phyloP scores from a whole-genome alignment of 2,797 vertebrate species.

The Cryptoprocta ferox region DNA sequence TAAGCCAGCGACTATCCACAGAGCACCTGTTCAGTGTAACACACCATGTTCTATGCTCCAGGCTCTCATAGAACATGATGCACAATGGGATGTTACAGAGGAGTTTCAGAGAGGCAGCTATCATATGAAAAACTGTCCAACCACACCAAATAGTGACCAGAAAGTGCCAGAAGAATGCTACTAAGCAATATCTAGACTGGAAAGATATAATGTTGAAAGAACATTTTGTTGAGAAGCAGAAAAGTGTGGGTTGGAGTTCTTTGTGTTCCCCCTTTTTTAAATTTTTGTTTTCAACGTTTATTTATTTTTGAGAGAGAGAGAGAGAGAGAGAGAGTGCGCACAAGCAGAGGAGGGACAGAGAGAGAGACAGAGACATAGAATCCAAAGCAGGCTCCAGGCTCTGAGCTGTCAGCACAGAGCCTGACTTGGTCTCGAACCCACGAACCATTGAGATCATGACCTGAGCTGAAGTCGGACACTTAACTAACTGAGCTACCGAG shows the following conservation, averaged over 20 bases:
- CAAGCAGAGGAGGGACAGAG: too few species aligned
- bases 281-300: too few species aligned
- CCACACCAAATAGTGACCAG: neutral
- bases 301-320: too few species aligned
- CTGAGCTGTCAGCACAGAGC: too few species aligned
- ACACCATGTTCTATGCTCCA: neutral
- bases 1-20: neutral
- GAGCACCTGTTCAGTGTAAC: neutral
- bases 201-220: constrained; percentile 26
- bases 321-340: too few species aligned
- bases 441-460: too few species aligned
- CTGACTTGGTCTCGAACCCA: too few species aligned
- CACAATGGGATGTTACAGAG: neutral
- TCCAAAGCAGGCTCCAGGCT: too few species aligned
- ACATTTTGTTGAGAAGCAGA: constrained; percentile 45
- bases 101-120: neutral
- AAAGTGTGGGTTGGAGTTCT: neutral
- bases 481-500: too few species aligned
- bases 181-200: neutral
- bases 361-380: too few species aligned
- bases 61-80: neutral
- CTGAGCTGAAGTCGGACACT: too few species aligned
- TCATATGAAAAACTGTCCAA: neutral
- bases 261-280: neutral
- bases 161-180: constrained; percentile 35